A percentile compares a stretch with the other conserved stretches of the same genome.
Conservation (phyloP, 2,797 vertebrate genomes). For the Aphelocoma californica region DNA sequence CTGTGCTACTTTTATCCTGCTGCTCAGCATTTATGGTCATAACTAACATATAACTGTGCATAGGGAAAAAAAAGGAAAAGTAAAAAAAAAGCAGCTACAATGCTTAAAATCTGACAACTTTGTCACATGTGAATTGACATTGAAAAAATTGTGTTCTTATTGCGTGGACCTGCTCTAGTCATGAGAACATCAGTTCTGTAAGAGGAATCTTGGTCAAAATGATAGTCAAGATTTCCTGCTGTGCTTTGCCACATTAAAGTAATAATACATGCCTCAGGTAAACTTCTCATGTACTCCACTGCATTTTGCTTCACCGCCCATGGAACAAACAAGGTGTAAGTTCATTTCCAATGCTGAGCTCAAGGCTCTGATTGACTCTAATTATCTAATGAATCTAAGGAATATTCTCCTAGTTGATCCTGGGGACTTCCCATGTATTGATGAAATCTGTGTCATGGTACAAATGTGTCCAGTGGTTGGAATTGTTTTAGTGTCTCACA, state of each 20-base stretch:
- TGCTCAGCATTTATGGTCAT: neutral
- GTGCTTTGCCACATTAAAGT: neutral
- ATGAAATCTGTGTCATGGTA: constrained; percentile 42
- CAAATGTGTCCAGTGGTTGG: neutral
- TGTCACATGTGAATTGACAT: neutral
- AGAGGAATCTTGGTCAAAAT: neutral
- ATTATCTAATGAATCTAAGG: constrained; percentile 14
- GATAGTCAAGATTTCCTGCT: neutral
- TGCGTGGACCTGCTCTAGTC: neutral
- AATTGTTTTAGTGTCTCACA: neutral
- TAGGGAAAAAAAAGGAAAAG: neutral
- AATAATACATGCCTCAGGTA: neutral
- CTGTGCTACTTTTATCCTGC: neutral
- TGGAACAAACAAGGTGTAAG: neutral
- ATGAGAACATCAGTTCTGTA: neutral
- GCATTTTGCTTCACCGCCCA: neutral
- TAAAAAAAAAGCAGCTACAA: neutral
- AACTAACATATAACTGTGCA: neutral
- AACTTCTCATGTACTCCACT: neutral
- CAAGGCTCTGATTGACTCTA: neutral
- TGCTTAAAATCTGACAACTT: neutral
- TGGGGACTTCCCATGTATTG: neutral
- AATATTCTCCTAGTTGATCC: neutral
- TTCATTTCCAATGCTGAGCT: neutral
- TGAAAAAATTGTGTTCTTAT: neutral